Conservation (phyloP, 2,113 vertebrate species). For the Apaloderma vittatum region DNA sequence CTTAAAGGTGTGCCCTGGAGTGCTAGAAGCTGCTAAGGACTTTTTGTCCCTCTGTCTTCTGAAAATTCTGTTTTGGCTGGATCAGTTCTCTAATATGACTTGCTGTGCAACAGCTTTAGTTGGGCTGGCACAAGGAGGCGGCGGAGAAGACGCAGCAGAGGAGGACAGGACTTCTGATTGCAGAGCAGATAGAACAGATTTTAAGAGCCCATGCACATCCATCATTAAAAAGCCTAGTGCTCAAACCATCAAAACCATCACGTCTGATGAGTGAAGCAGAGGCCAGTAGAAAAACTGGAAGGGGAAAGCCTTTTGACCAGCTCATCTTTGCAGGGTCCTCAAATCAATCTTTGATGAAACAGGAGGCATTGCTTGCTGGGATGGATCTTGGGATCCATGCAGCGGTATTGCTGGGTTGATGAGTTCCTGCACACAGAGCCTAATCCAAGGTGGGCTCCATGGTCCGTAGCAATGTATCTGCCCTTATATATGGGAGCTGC, state of each 20-base stretch:
- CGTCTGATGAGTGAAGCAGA: neutral
- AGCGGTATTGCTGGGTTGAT: neutral
- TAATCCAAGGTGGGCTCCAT: neutral
- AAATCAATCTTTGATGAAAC: neutral
- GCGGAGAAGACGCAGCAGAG: neutral
- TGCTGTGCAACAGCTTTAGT: neutral
- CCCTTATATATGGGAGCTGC: neutral
- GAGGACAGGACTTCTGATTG: neutral
- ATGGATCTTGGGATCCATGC: neutral
- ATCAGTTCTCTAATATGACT: neutral
- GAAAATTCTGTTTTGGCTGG: neutral
- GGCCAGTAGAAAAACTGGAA: neutral
- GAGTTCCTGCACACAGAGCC: neutral
- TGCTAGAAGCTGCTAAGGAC: neutral
- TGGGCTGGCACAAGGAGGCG: neutral
- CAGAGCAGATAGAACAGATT: neutral
- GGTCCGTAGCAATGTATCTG: neutral
- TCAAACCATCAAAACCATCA: neutral
- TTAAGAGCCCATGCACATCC: neutral
- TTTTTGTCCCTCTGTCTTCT: neutral
- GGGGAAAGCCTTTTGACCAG: neutral
- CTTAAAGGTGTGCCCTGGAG: neutral
- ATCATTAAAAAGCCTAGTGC: neutral
- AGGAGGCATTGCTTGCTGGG: neutral
- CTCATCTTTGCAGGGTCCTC: neutral